phyloP scores from a whole-genome alignment of 2,113 vertebrate species.

The Antechinus stuartii region DNA sequence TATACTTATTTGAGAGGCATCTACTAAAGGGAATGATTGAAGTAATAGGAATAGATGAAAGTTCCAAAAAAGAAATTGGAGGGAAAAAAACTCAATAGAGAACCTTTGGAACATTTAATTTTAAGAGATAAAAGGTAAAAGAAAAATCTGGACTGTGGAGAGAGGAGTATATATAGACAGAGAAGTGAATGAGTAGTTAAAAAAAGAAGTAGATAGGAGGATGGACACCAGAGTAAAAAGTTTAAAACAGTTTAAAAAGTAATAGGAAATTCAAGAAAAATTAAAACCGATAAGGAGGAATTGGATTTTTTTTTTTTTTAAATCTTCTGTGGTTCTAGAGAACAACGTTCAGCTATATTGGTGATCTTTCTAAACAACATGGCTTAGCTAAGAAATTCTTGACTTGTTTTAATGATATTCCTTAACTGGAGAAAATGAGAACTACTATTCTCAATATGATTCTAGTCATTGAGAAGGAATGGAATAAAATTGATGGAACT shows the following conservation, averaged over 20 bases:
- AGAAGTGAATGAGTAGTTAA: not conserved
- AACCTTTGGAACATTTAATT: not conserved
- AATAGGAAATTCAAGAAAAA: not conserved
- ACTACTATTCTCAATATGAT: not conserved
- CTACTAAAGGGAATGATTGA: not conserved
- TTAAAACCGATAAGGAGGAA: not conserved
- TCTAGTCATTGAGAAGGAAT: not conserved
- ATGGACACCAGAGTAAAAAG: not conserved
- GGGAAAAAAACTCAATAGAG: not conserved
- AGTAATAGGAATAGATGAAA: not conserved
- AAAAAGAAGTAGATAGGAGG: not conserved
- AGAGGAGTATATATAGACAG: not conserved
- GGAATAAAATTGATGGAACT: not conserved
- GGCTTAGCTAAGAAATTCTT: not conserved
- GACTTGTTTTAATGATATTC: not conserved
- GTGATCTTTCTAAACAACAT: not conserved
- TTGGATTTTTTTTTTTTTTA: not conserved
- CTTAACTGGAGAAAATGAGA: not conserved
- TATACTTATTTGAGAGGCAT: not conserved
- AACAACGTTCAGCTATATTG: not conserved
- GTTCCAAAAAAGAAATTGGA: not conserved
- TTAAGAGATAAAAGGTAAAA: not conserved
- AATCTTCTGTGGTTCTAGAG: not conserved
- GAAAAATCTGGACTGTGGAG: not conserved
- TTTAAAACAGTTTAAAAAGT: not conserved